Evolutionary conservation across 2,797 vertebrate species (phyloP).

Genomic region (Coregonus suidteri): DNA sequence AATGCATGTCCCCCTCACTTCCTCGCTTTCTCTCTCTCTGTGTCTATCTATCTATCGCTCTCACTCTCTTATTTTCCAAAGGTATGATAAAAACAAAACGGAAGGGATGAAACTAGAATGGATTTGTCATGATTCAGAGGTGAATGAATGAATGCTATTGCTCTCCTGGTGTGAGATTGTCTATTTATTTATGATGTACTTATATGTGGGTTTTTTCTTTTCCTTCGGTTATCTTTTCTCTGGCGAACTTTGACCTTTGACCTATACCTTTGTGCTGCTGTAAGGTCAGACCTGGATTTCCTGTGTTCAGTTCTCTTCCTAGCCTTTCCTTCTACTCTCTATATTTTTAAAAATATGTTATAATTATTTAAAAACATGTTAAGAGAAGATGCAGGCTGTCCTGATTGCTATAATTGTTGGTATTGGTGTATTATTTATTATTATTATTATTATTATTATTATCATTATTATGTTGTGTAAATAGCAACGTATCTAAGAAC

Average conservation of each 20-base stretch:
- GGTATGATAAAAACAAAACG: constrained; percentile 58
- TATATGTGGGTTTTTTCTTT: constrained; percentile 65
- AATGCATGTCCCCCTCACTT: constrained; percentile 56
- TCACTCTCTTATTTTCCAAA: constrained; percentile 63
- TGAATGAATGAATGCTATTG: constrained; percentile 56
- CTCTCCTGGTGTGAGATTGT: constrained; percentile 66
- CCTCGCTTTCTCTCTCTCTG: constrained; percentile 5
- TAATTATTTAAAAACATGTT: constrained; percentile 82
- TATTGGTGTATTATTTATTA: constrained; percentile 30
- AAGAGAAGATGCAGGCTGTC: constrained; percentile 83
- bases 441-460: constrained; percentile 50
- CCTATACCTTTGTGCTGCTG: constrained; percentile 72
- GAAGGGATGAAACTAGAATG: constrained; percentile 25
- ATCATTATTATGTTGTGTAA: constrained; percentile 84
- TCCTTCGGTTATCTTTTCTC: constrained; percentile 64
- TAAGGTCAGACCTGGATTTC: constrained; percentile 49
- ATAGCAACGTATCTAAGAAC: constrained; percentile 83
- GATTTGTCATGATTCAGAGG: constrained; percentile 40
- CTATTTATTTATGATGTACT: constrained; percentile 76
- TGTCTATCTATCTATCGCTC: constrained; percentile 18
- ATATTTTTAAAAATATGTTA: constrained; percentile 74
- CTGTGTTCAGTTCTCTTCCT: constrained; percentile 44
- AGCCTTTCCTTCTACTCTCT: constrained; percentile 36
- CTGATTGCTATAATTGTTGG: constrained; percentile 79
- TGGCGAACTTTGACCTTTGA: constrained; percentile 58